phyloP scores from a whole-genome alignment of 2,797 vertebrate genomes.

The Anguilla anguilla region DNA sequence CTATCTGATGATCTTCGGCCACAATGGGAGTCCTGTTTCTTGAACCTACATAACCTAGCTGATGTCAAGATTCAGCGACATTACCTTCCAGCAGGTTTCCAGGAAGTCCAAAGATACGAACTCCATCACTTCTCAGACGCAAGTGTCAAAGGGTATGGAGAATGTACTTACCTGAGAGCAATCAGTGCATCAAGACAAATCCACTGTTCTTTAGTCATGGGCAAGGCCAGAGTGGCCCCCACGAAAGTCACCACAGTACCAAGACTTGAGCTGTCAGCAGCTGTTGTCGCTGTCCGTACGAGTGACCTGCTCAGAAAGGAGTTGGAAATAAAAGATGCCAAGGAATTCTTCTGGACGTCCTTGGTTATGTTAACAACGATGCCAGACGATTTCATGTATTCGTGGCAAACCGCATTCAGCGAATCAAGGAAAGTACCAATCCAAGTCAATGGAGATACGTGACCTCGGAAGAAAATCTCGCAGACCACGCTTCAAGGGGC shows the following conservation, averaged over 20 bases:
- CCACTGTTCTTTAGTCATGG: background rate
- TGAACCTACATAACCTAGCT: no score
- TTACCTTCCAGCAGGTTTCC: no score
- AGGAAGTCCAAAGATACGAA: no score
- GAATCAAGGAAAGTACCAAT: conserved; percentile 15
- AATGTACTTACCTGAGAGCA: background rate
- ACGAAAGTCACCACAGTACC: background rate
- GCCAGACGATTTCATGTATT: conserved; percentile 11
- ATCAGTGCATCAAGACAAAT: background rate
- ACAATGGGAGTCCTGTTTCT: no score
- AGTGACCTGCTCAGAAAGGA: background rate
- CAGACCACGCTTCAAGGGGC: conserved; percentile 30
- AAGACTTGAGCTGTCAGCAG: background rate
- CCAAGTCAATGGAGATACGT: conserved; percentile 16
- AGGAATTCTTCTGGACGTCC: conserved; percentile 9
- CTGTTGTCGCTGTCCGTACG: conserved; percentile 1
- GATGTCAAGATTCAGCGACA: no score
- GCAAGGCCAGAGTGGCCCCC: background rate
- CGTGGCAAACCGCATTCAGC: conserved; percentile 7
- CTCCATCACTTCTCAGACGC: no score
- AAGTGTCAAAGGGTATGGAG: no score
- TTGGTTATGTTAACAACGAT: background rate
- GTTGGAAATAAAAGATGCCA: background rate
- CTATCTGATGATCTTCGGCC: no score
- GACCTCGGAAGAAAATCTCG: conserved; percentile 8